Evolutionary conservation across 2,113 vertebrate species (phyloP).

Genomic region (Pteruthius melanotis): DNA sequence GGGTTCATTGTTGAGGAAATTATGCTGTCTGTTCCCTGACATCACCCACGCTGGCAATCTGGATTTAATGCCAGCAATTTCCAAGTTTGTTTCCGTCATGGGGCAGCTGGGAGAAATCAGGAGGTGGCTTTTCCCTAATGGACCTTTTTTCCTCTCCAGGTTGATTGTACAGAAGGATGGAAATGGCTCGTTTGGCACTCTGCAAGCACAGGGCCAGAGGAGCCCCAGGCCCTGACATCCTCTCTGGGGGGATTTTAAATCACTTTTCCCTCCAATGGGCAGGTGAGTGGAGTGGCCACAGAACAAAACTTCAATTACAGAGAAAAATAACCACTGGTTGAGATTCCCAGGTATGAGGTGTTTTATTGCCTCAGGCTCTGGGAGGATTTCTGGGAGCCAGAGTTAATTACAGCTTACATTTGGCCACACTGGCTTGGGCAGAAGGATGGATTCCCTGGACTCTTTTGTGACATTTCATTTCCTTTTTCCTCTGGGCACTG

Average conservation of each 20-base stretch:
- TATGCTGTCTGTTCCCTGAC: not conserved
- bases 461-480: not conserved
- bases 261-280: not conserved
- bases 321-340: not conserved
- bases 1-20: not conserved
- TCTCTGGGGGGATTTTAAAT: not conserved
- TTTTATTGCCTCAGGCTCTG: not conserved
- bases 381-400: not conserved
- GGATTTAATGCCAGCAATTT: not conserved
- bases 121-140: not conserved
- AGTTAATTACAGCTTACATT: not conserved
- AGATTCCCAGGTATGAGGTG: not conserved
- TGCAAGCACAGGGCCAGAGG: not conserved
- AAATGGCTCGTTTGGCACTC: not conserved
- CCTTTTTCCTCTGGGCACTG: not conserved
- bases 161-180: not conserved
- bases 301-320: not conserved
- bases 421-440: not conserved
- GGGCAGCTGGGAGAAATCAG: not conserved
- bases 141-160: not conserved
- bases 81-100: not conserved
- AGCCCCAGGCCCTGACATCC: not conserved
- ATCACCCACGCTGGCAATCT: not conserved
- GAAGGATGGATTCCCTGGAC: not conserved
- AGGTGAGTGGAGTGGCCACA: not conserved